phyloP scores from a whole-genome alignment of 2,113 vertebrate species.

The Mellivora capensis region DNA sequence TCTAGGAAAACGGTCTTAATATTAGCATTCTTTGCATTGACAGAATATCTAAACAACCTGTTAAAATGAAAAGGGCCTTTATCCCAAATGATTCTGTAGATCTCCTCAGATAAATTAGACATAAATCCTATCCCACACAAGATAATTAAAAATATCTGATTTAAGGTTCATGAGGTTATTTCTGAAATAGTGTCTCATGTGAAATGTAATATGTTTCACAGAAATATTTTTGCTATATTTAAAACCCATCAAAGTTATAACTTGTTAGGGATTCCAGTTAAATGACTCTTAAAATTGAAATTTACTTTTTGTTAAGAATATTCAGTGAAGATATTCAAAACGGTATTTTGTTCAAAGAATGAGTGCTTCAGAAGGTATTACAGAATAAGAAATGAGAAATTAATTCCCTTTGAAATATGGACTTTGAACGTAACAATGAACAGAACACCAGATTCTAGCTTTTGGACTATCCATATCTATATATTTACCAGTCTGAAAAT shows the following conservation, averaged over 20 bases:
- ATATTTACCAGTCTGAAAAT: background rate
- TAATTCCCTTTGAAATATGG: constrained; percentile 45
- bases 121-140: constrained; percentile 26
- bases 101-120: constrained; percentile 37
- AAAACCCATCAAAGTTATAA: constrained; percentile 42
- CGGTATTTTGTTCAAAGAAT: constrained; percentile 53
- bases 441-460: background rate
- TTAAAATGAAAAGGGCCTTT: constrained; percentile 45
- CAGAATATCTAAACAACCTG: constrained; percentile 40
- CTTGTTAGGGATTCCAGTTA: constrained; percentile 37
- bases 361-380: constrained; percentile 49
- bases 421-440: constrained; percentile 13
- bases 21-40: constrained; percentile 22
- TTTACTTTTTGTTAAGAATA: constrained; percentile 18
- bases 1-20: constrained; percentile 25
- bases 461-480: background rate
- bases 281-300: constrained; percentile 24
- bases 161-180: constrained; percentile 42
- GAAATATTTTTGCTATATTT: constrained; percentile 47
- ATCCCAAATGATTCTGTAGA: constrained; percentile 6
- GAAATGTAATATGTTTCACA: constrained; percentile 21
- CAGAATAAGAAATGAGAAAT: constrained; percentile 21
- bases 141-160: constrained; percentile 59
- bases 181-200: constrained; percentile 20
- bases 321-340: constrained; percentile 39